Evolutionary conservation across 2,888 invertebrate species (phyloP), one percentile per base, ranked within the genome.

Genomic region (Phymatocera aterrima): DNA sequence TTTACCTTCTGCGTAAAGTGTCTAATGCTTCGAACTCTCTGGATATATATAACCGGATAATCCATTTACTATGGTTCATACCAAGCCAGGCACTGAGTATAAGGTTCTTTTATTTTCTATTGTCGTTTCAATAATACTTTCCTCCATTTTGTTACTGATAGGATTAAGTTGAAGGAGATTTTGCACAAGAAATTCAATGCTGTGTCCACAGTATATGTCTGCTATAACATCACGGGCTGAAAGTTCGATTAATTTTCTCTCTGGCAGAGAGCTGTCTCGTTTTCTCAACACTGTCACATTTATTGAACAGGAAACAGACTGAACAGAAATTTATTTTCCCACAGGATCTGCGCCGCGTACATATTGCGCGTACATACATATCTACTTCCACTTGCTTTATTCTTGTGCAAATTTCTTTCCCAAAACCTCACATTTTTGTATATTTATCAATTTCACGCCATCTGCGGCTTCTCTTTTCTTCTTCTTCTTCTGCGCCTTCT

Each of bases 231-330:
- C 28, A 15, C 28, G 28, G 24, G 15, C 65, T 24, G 31, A 28
- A 28, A 60, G 46, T 46, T 68, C 43, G 61, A 37, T 37, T 64
- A 34, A 64, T 64, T 64, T 64, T 64, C 61, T 18, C 61, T 37
- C 61, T 37, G n/a, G 37, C 1, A 64, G 8, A n/a, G n/a, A n/a
- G 34, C 21, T 37, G n/a, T 46, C 46, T 68, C 28, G 6, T 68
- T 18, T 68, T 46, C n/a, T 18, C 61, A 64, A 64, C 37, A 34
- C 18, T 37, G 61, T 37, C 61, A 37, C 18, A 37, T 34, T 37
- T 37, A 64, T 64, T 37, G 61, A 64, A 64, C 21, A 21, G 37
- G 37, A 34, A 64, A 28, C 28, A 64, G 10, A 64, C 37, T 21
- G 37, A 37, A 37, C 2, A 37, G 37, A 37, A 37, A 64, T 64